phyloP scores from a whole-genome alignment of 92 coral and sea anemone species.

The Porites divaricata region DNA sequence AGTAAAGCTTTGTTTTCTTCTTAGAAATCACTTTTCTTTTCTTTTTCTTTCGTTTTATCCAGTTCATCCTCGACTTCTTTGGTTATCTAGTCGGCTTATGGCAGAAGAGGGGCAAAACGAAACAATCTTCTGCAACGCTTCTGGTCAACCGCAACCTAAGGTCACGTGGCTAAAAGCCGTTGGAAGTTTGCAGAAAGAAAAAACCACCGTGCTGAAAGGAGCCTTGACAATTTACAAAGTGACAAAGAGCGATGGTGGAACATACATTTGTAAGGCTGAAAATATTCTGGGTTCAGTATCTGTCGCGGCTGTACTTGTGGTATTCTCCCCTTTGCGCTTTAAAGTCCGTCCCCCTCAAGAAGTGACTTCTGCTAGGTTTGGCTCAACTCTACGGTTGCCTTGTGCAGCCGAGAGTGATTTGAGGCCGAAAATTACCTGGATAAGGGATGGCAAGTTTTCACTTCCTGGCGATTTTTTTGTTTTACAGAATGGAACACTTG shows the following conservation, averaged over 20 bases:
- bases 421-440: slow-evolving; percentile 30
- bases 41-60: not conserved
- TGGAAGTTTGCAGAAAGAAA: slow-evolving; percentile 2
- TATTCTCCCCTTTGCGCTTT: slow-evolving; percentile 36
- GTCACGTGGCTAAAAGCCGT: slow-evolving; percentile 42
- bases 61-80: slow-evolving; percentile 34
- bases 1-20: no score
- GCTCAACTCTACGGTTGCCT: slow-evolving; percentile 9
- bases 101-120: slow-evolving; percentile 33
- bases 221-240: slow-evolving; percentile 8
- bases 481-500: slow-evolving; percentile 52
- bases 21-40: no score
- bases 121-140: slow-evolving; percentile 33
- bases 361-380: not conserved
- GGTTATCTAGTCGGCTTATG: slow-evolving; percentile 16
- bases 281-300: slow-evolving; percentile 37
- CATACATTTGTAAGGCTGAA: slow-evolving; percentile 19
- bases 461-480: slow-evolving; percentile 20
- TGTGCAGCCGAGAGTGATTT: slow-evolving; percentile 43
- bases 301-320: slow-evolving; percentile 22
- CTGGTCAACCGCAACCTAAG: slow-evolving; percentile 40
- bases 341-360: slow-evolving; percentile 25
- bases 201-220: not conserved
- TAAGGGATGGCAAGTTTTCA: slow-evolving; percentile 13
- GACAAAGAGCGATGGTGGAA: slow-evolving; percentile 24